phyloP scores from a whole-genome alignment of 1,140 invertebrate species.

The Pogonomyrmex californicus region DNA sequence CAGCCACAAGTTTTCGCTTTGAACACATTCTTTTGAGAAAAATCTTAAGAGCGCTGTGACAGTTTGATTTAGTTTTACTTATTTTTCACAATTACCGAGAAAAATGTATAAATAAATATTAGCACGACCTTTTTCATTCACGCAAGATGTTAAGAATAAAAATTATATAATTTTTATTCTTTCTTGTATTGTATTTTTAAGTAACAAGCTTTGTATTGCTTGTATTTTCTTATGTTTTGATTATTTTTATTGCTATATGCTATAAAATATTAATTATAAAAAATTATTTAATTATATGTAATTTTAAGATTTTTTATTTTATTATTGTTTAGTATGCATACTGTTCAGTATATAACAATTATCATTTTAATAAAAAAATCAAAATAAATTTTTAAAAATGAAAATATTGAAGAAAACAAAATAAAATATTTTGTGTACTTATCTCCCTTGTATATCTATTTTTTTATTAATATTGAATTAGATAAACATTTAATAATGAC shows the following conservation, averaged over 20 bases:
- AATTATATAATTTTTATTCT: neutral
- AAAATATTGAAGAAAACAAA: neutral
- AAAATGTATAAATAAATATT: constrained; percentile 21
- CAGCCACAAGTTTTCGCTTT: constrained; percentile 37
- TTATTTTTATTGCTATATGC: neutral
- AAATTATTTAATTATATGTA: neutral
- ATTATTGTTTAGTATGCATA: too few relatives aligned
- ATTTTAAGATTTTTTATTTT: constrained; percentile 1
- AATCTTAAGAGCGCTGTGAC: constrained; percentile 16
- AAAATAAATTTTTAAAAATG: neutral
- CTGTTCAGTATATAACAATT: neutral
- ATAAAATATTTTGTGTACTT: neutral
- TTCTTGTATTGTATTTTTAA: neutral
- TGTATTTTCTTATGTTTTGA: neutral
- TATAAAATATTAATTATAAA: neutral
- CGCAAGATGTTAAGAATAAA: neutral
- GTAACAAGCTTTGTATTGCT: neutral
- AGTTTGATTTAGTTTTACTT: neutral
- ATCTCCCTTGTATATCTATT: neutral
- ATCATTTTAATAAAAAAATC: neutral
- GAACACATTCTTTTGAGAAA: constrained; percentile 41
- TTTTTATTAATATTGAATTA: neutral
- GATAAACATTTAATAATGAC: neutral
- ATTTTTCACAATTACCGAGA: neutral
- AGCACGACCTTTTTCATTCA: neutral